Percentiles rank a stretch among this genome's conserved stretches.
Conservation (phyloP, 2,888 invertebrate genomes). For the Campoletis raptor region DNA sequence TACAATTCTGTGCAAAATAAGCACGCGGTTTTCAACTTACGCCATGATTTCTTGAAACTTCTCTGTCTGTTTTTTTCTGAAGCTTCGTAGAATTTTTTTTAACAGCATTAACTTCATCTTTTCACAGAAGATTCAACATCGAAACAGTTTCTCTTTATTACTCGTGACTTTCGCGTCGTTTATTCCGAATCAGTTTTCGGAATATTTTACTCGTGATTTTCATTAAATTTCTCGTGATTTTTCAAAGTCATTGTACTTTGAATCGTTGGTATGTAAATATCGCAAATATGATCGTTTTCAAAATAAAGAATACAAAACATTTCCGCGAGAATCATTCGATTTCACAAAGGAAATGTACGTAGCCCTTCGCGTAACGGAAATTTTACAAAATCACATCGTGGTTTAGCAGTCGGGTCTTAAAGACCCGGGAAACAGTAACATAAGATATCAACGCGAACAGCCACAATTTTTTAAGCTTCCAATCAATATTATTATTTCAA, state of each 20-base stretch:
- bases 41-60: background rate
- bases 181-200: background rate
- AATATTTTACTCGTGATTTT: no score
- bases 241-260: background rate
- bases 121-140: background rate
- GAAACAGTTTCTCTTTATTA: background rate
- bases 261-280: no score
- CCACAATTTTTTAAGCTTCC: background rate
- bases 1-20: slow-evolving; percentile 12
- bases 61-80: background rate
- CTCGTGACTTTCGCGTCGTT: background rate
- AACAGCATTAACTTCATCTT: background rate
- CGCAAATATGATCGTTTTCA: background rate
- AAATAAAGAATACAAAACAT: background rate
- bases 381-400: background rate
- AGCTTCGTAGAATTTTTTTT: background rate
- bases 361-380: background rate
- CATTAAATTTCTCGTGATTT: background rate
- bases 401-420: no score
- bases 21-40: background rate
- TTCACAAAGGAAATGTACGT: no score
- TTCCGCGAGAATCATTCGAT: no score
- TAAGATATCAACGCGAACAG: background rate
- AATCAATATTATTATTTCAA: background rate
- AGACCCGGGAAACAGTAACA: background rate